Conservation (phyloP, 2,797 vertebrate genomes). For the Acrossocheilus wenchowensis region DNA sequence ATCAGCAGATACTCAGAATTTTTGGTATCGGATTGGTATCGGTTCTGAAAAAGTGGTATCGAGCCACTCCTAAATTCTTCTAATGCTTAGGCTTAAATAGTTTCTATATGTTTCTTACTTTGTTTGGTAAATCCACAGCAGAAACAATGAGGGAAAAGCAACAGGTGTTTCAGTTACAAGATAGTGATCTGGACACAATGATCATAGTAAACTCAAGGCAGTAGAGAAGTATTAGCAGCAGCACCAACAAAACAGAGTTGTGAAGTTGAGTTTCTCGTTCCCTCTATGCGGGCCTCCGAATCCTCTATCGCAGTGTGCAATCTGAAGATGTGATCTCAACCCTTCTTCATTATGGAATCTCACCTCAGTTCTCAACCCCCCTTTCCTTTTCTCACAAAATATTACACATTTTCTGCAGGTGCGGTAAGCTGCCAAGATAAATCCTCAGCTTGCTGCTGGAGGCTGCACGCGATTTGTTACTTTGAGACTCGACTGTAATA, state of each 20-base stretch:
- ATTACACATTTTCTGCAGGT: slow-evolving; percentile 7
- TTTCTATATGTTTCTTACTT: not conserved
- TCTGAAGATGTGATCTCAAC: slow-evolving; percentile 39
- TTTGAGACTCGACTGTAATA: slow-evolving; percentile 11
- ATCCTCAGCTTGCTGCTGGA: not conserved
- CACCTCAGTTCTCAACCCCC: slow-evolving; percentile 9
- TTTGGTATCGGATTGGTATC: too few relatives aligned
- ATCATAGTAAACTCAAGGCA: slow-evolving; percentile 4
- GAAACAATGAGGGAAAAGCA: not conserved
- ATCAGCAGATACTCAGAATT: too few relatives aligned
- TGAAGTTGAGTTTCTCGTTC: slow-evolving; percentile 59
- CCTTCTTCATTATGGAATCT: slow-evolving; percentile 29
- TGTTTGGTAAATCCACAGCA: not conserved
- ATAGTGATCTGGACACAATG: slow-evolving; percentile 40
- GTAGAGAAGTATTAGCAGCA: not conserved
- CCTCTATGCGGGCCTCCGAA: slow-evolving; percentile 19
- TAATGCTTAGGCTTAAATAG: not conserved
- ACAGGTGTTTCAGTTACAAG: slow-evolving; percentile 48
- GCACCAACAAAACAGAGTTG: slow-evolving; percentile 44
- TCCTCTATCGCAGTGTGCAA: slow-evolving; percentile 2
- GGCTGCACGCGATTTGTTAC: slow-evolving; percentile 6
- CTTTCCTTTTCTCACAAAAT: slow-evolving; percentile 10
- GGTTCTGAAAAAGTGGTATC: too few relatives aligned
- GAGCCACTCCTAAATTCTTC: not conserved
- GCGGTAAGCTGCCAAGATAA: not conserved